phyloP scores from a whole-genome alignment of 2,888 invertebrate species.

The Elgonia sp. region DNA sequence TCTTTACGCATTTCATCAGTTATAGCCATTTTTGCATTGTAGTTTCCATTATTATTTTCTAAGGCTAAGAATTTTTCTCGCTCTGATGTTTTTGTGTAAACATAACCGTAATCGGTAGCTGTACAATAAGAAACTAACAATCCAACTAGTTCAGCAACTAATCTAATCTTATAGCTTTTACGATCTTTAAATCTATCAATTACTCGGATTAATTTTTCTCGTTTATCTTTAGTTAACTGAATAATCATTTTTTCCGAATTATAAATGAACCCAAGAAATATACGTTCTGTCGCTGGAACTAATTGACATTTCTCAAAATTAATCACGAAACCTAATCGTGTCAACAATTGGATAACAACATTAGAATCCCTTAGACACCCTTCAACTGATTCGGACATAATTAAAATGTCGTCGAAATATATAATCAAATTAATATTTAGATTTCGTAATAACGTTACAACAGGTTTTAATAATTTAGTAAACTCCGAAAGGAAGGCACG shows the following conservation, averaged over 20 bases:
- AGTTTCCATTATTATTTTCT: slow-evolving; percentile 31
- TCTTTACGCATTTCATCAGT: slow-evolving; percentile 50
- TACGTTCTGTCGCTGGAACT: slow-evolving; percentile 10
- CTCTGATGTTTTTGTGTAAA: slow-evolving; percentile 58
- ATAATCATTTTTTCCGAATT: slow-evolving; percentile 59
- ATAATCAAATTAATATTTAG: slow-evolving; percentile 58
- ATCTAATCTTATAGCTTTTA: slow-evolving; percentile 50
- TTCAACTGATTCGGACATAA: slow-evolving; percentile 42
- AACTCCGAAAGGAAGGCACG: slow-evolving; percentile 68
- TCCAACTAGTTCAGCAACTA: slow-evolving; percentile 63
- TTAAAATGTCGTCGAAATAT: slow-evolving; percentile 76
- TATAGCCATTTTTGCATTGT: slow-evolving; percentile 44
- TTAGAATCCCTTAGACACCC: slow-evolving; percentile 11
- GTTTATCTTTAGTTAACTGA: slow-evolving; percentile 68
- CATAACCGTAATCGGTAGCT: slow-evolving; percentile 67
- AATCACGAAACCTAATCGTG: slow-evolving; percentile 62
- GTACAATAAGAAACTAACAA: slow-evolving; percentile 63
- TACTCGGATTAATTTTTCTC: slow-evolving; percentile 28
- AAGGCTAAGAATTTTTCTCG: slow-evolving; percentile 52
- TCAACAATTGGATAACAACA: slow-evolving; percentile 15
- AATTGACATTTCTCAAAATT: slow-evolving; percentile 58
- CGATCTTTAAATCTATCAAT: slow-evolving; percentile 26
- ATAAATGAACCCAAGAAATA: slow-evolving; percentile 63
- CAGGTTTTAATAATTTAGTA: slow-evolving; percentile 52
- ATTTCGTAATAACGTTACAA: slow-evolving; percentile 49